Percentiles rank a stretch among this genome's conserved stretches.
These are phyloP conservation scores for Falco peregrinus DNA, from an alignment of 2,797 vertebrate species.

Conservation along the genomic window DNA sequence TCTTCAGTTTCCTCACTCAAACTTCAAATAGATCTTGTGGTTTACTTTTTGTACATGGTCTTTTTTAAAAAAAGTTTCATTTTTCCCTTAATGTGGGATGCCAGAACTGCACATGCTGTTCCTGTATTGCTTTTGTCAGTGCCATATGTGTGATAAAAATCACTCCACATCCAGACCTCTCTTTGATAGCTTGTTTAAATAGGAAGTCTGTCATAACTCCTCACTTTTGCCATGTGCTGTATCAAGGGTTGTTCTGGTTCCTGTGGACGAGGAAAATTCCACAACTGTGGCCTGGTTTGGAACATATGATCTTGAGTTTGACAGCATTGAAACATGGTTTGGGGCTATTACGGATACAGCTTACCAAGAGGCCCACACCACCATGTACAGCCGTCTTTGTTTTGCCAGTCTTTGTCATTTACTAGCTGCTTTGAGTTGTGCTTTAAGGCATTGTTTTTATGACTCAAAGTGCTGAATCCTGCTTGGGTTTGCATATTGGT, in stretches of 20 bases:
- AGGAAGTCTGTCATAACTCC: neutral
- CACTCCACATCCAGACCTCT: neutral
- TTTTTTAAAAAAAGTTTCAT: neutral
- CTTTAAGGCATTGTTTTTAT: neutral
- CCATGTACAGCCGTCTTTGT: neutral
- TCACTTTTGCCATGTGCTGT: neutral
- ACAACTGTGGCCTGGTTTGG: neutral
- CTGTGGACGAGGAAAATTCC: neutral
- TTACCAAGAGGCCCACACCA: neutral
- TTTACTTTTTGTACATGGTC: neutral
- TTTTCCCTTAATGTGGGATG: neutral
- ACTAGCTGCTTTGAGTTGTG: neutral
- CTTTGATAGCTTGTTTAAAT: neutral
- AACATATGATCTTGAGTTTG: neutral
- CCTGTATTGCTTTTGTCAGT: neutral
- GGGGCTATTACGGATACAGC: neutral
- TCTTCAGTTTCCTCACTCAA: neutral
- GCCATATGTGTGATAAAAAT: neutral
- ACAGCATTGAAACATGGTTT: neutral
- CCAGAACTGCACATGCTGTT: neutral
- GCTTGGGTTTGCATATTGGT: neutral
- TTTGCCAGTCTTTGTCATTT: neutral
- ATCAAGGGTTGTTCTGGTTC: neutral
- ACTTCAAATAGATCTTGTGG: neutral
- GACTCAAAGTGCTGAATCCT: neutral